Evolutionary conservation across 2,113 vertebrate genomes (phyloP).

Genomic region (Glaucidium brasilianum): DNA sequence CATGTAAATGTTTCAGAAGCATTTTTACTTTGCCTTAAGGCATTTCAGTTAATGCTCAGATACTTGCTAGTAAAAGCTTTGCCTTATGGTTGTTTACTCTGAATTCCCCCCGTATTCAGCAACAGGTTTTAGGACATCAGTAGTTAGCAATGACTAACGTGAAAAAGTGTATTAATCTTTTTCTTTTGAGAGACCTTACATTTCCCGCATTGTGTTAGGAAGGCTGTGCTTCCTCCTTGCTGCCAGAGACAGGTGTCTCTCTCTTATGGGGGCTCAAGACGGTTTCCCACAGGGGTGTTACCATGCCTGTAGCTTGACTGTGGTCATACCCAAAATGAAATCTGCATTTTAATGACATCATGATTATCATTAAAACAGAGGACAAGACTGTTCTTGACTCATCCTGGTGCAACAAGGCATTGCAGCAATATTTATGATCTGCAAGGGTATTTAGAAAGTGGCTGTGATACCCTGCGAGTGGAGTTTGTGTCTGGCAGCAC

Average conservation of each 20-base stretch:
- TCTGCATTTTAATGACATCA: background rate
- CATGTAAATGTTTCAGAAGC: slow-evolving; percentile 67
- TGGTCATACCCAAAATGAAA: background rate
- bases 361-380: background rate
- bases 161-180: slow-evolving; percentile 2
- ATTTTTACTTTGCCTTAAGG: slow-evolving; percentile 61
- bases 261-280: background rate
- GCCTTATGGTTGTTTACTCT: slow-evolving; percentile 57
- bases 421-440: background rate
- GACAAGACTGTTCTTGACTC: background rate
- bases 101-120: slow-evolving; percentile 39
- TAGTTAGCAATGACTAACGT: background rate
- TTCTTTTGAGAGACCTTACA: background rate
- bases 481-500: background rate
- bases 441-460: background rate
- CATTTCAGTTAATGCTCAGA: slow-evolving; percentile 65
- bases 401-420: background rate
- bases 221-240: background rate
- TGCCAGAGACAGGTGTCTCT: background rate
- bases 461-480: background rate
- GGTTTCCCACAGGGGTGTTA: background rate
- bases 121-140: slow-evolving; percentile 27
- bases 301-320: background rate
- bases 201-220: background rate
- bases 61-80: slow-evolving; percentile 42